Percentiles rank a stretch among this genome's conserved stretches.
phyloP scores from a whole-genome alignment of 2,888 invertebrate genomes.

The Desoria tigrina region DNA sequence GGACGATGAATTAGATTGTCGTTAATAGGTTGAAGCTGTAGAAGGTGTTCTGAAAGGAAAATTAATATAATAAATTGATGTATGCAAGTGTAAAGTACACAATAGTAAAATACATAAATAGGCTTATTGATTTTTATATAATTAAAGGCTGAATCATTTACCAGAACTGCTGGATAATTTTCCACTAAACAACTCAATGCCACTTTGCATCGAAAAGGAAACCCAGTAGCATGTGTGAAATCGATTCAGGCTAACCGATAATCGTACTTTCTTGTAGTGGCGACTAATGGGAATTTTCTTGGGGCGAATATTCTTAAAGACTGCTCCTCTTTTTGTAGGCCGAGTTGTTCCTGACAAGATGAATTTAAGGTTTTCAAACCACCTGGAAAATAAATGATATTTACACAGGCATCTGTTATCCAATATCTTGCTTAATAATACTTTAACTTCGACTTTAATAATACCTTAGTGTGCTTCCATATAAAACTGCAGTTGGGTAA shows the following conservation, averaged over 20 bases:
- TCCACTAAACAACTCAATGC: conserved; percentile 80
- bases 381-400: conserved; percentile 60
- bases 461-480: conserved; percentile 84
- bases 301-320: conserved; percentile 81
- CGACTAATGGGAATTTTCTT: conserved; percentile 88
- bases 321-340: conserved; percentile 85
- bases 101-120: conserved; percentile 7
- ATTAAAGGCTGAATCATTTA: conserved; percentile 48
- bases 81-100: neutral
- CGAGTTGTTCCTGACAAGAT: conserved; percentile 86
- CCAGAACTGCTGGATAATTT: conserved; percentile 77
- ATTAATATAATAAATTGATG: conserved; percentile 9
- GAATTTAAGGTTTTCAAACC: conserved; percentile 94
- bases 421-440: neutral
- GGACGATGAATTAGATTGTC: conserved; percentile 84
- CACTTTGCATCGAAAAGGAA: conserved; percentile 92
- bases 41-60: conserved; percentile 56
- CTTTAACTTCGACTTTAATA: too few relatives aligned
- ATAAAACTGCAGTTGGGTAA: conserved; percentile 76
- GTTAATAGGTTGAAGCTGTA: conserved; percentile 71
- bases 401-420: conserved; percentile 3
- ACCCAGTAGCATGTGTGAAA: conserved; percentile 88
- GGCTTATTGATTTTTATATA: neutral
- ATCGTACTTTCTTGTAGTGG: conserved; percentile 83
- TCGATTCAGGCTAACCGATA: conserved; percentile 83